A percentile compares a stretch with the other conserved stretches of the same genome.
phyloP scores from a whole-genome alignment of 2,113 vertebrate genomes.

The Rhegmatorhina hoffmannsi region DNA sequence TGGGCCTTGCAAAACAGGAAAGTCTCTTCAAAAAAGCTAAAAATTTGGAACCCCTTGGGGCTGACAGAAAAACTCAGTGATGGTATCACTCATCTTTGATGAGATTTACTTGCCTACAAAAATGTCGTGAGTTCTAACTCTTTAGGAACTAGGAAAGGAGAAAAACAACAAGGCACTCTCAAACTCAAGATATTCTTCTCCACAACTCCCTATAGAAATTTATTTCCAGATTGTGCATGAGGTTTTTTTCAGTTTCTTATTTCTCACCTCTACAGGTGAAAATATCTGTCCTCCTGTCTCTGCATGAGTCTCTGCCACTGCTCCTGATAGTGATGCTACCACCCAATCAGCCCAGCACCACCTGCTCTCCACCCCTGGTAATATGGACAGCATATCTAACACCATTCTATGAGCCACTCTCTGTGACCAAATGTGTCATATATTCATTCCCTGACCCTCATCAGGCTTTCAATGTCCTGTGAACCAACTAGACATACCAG shows the following conservation, averaged over 20 bases:
- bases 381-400: not conserved
- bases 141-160: not conserved
- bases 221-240: not conserved
- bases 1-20: not conserved
- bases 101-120: not conserved
- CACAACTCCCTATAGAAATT: not conserved
- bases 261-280: not conserved
- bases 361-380: not conserved
- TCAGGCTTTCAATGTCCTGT: not conserved
- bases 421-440: rapidly evolving
- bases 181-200: not conserved
- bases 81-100: not conserved
- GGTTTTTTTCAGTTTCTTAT: not conserved
- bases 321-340: not conserved
- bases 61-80: not conserved
- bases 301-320: not conserved
- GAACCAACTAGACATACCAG: not conserved
- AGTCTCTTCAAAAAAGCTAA: not conserved
- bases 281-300: not conserved
- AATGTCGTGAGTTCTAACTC: not conserved
- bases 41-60: not conserved
- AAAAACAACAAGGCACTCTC: not conserved
- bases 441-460: not conserved
- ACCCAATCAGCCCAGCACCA: not conserved
- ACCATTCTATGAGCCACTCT: not conserved